Base-by-base conservation (phyloP, 2,888 invertebrate species). In the Meiosimyza platycephala region DNA sequence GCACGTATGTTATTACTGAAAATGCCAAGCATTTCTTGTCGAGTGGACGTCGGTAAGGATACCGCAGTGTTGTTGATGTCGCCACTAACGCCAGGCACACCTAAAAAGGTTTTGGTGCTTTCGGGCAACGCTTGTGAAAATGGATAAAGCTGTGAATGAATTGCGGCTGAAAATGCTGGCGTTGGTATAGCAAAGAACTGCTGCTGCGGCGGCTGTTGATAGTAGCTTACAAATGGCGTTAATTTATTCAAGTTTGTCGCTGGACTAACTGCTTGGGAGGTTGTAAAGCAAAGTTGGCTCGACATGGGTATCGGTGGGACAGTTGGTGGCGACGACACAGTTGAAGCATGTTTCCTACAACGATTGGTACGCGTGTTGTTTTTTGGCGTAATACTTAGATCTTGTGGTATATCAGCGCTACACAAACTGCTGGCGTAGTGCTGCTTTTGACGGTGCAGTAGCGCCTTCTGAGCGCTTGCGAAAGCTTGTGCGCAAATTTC, bases 301-400 rank as follows among this genome's bases (percentile, higher is more conserved):
- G 81, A 81, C 16, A 80, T 68, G 33, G 82, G 57, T 60, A 80
- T 48, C 0, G 81, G 78, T 80, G 83, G n/a, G n/a, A n/a, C 76
- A 57, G 79, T 83, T 60, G 80, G 48, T 15, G 22, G 64, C 63
- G 52, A 28, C 63, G 52, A 28, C 54, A n/a, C 18, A 4, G 28
- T n/a, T 40, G 3, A 15, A 33, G 51, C 7, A 13, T 12, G 33
- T 40, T 22, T 66, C 28, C 22, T 55, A 16, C 12, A 18, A 18
- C 4, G n/a, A 4, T 48, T 47, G 15, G n/a, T 65, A 7, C 18
- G 52, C 22, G 1, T 55, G 40, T 50, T 55, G 40, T 50, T 22
- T 22, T 54, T 52, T 18, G 4, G 54, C 1, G 72, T 74, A 74
- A 82, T 77, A 54, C 84, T 81, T 48, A 82, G 72, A 75, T 82